These are phyloP conservation scores for Drosophila borealis DNA, from an alignment of 2,888 invertebrate species.

Conservation along the genomic window DNA sequence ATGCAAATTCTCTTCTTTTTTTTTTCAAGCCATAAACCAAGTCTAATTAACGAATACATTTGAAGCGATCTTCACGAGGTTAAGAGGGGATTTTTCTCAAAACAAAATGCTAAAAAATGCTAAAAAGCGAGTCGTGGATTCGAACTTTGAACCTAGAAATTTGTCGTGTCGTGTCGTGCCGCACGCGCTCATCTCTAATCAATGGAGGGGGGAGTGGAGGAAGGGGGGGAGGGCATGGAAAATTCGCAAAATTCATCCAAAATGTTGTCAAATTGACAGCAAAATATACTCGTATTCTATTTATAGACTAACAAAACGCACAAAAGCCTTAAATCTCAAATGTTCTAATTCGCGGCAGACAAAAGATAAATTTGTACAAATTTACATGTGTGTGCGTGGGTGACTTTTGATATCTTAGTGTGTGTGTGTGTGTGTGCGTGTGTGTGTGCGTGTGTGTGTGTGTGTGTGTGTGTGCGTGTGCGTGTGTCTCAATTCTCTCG, in stretches of 20 bases:
- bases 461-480: conserved; percentile 13
- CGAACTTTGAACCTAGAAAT: too few relatives aligned
- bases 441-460: conserved; percentile 10
- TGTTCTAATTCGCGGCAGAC: conserved; percentile 46
- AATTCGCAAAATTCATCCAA: conserved; percentile 20
- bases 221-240: neutral
- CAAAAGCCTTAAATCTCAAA: conserved; percentile 57
- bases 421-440: conserved; percentile 4
- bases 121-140: too few relatives aligned
- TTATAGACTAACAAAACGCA: conserved; percentile 53
- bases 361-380: conserved; percentile 69
- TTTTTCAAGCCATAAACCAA: too few relatives aligned
- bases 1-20: too few relatives aligned
- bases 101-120: too few relatives aligned
- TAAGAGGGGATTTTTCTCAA: too few relatives aligned
- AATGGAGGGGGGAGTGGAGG: neutral
- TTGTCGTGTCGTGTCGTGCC: neutral
- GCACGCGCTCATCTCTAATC: neutral
- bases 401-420: neutral
- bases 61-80: too few relatives aligned
- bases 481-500: conserved; percentile 64
- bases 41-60: too few relatives aligned
- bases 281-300: conserved; percentile 45
- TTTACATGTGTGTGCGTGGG: conserved; percentile 23
- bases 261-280: conserved; percentile 41